Evolutionary conservation across 1,140 invertebrate species (phyloP).

Genomic region (Leptinotarsa undecemlineata): DNA sequence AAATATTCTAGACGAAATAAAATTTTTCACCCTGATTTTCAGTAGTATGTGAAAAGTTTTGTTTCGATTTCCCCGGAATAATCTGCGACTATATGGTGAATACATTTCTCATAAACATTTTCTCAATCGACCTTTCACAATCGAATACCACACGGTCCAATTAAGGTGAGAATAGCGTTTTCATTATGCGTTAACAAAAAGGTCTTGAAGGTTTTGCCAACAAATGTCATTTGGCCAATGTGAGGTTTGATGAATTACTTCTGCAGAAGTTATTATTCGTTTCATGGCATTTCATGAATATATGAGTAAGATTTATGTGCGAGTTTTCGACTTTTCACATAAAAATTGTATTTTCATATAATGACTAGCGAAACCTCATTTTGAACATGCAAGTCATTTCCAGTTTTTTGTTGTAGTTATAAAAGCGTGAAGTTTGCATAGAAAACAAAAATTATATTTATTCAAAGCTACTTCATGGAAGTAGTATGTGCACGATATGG

Average conservation of each 20-base stretch:
- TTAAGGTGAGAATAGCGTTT: conserved; percentile 9
- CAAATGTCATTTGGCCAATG: conserved; percentile 17
- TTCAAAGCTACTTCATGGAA: background rate
- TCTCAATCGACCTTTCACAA: conserved; percentile 5
- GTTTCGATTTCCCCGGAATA: no score
- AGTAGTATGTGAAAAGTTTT: no score
- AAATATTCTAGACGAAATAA: no score
- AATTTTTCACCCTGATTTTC: no score
- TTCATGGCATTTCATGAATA: conserved; percentile 10
- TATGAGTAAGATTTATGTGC: background rate
- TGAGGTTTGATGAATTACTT: conserved; percentile 11
- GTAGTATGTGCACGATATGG: background rate
- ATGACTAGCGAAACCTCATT: background rate
- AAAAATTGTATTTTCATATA: background rate
- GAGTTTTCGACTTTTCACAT: background rate
- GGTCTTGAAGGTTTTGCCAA: background rate
- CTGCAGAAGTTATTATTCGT: background rate
- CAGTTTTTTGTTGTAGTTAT: background rate
- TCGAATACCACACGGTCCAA: background rate
- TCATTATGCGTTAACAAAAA: conserved; percentile 13
- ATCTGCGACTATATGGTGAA: no score
- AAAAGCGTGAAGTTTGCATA: background rate
- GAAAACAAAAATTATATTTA: background rate
- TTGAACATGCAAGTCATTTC: background rate
- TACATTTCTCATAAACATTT: no score